Conservation (phyloP, 2,888 invertebrate species). For the Agrochola macilenta region DNA sequence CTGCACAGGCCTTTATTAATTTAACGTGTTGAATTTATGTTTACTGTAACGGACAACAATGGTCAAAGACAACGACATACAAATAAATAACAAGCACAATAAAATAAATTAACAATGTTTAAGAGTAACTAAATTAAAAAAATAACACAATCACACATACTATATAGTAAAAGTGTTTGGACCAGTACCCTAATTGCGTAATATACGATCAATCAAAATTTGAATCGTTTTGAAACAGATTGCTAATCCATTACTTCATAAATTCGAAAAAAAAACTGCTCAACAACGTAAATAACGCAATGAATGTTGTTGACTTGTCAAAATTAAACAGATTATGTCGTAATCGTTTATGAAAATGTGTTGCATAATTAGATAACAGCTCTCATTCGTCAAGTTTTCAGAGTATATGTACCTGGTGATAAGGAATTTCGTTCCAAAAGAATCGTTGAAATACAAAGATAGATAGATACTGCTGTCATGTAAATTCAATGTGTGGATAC, state of each 20-base stretch:
- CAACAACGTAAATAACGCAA: too few relatives aligned
- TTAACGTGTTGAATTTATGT: constrained; percentile 25
- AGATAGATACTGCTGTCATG: neutral
- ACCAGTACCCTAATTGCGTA: too few relatives aligned
- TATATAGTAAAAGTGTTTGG: neutral
- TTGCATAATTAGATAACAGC: too few relatives aligned
- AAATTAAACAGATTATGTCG: too few relatives aligned
- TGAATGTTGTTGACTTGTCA: too few relatives aligned
- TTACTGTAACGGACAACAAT: neutral
- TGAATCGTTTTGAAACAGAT: too few relatives aligned
- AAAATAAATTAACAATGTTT: neutral
- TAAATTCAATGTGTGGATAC: neutral
- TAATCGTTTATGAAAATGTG: too few relatives aligned
- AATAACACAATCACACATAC: neutral
- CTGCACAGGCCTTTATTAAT: too few relatives aligned
- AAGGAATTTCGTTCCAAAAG: neutral
- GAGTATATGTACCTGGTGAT: neutral
- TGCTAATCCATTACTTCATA: too few relatives aligned
- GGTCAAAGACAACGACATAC: neutral
- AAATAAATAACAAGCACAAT: neutral
- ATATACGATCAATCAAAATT: too few relatives aligned
- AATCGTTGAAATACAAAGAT: neutral
- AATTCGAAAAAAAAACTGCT: too few relatives aligned
- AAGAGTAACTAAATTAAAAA: neutral
- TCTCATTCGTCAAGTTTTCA: neutral